Percentiles rank a stretch among this genome's conserved stretches.
Conservation (phyloP, 2,888 invertebrate species). For the Fragum fragum region DNA sequence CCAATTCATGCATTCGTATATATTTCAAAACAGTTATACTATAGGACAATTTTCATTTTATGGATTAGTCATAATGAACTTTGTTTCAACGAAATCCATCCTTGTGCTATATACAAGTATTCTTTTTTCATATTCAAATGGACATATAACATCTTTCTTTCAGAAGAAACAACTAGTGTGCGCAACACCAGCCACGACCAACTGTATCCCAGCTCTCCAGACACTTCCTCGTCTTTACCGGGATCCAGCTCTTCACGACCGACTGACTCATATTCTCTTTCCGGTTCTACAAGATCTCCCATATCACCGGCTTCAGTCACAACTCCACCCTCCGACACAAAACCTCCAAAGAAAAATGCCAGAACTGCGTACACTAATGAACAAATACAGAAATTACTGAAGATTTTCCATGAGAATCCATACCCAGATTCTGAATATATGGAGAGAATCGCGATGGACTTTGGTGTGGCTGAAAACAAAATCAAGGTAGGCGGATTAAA, state of each 20-base stretch:
- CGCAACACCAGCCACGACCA: neutral
- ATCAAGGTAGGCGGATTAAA: slow-evolving; percentile 66
- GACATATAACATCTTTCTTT: neutral
- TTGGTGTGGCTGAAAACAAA: slow-evolving; percentile 73
- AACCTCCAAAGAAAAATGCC: slow-evolving; percentile 67
- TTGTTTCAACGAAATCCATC: neutral
- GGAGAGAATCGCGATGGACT: slow-evolving; percentile 70
- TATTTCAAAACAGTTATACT: too few relatives aligned
- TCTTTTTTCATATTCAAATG: neutral
- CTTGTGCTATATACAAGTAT: neutral
- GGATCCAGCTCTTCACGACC: neutral
- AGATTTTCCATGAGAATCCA: slow-evolving; percentile 75
- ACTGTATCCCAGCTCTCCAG: neutral
- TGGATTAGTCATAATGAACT: too few relatives aligned
- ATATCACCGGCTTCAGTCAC: slow-evolving; percentile 47
- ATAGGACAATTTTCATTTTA: too few relatives aligned
- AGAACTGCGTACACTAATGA: slow-evolving; percentile 74
- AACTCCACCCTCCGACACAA: slow-evolving; percentile 44
- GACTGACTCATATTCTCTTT: slow-evolving; percentile 39
- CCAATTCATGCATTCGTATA: too few relatives aligned
- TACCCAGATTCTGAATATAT: slow-evolving; percentile 75
- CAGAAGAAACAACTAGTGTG: neutral
- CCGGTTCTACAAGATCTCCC: slow-evolving; percentile 50
- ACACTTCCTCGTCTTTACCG: neutral
- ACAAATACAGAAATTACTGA: slow-evolving; percentile 71